Conservation (phyloP, 2,113 vertebrate species). For the Rhabdornis inornatus region DNA sequence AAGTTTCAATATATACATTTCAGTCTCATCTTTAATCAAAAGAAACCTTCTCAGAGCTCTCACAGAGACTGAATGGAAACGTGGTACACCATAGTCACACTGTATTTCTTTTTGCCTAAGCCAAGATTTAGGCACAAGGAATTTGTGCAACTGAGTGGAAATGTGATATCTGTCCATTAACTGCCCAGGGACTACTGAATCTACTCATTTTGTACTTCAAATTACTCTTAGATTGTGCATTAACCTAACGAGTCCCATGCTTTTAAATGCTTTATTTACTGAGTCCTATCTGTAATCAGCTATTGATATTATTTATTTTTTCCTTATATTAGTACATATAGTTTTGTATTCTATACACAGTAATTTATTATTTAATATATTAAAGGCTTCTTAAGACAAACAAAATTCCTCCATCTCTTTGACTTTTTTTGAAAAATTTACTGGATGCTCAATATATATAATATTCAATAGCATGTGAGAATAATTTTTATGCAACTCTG, state of each 20-base stretch:
- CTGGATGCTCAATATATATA: conserved; percentile 90
- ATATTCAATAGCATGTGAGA: conserved; percentile 97
- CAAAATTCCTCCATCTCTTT: conserved; percentile 70
- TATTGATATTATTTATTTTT: neutral
- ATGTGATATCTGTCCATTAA: conserved; percentile 6
- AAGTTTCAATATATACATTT: neutral
- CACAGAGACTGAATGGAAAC: neutral
- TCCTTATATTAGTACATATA: neutral
- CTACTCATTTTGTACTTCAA: neutral
- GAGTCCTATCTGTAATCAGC: neutral
- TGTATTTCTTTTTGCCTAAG: neutral
- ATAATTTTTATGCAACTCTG: conserved; percentile 99
- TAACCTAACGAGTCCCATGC: neutral
- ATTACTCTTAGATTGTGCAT: neutral
- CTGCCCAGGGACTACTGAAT: neutral
- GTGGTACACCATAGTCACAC: neutral
- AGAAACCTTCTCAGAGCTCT: neutral
- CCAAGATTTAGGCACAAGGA: neutral
- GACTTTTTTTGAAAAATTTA: conserved; percentile 88
- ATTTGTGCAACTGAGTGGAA: neutral
- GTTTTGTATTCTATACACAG: neutral
- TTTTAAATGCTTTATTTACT: conserved; percentile 42
- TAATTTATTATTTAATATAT: conserved; percentile 26
- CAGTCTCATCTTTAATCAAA: neutral
- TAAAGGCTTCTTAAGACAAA: conserved; percentile 67